phyloP scores from a whole-genome alignment of 2,888 invertebrate genomes.

The Chaetoderma sp. region DNA sequence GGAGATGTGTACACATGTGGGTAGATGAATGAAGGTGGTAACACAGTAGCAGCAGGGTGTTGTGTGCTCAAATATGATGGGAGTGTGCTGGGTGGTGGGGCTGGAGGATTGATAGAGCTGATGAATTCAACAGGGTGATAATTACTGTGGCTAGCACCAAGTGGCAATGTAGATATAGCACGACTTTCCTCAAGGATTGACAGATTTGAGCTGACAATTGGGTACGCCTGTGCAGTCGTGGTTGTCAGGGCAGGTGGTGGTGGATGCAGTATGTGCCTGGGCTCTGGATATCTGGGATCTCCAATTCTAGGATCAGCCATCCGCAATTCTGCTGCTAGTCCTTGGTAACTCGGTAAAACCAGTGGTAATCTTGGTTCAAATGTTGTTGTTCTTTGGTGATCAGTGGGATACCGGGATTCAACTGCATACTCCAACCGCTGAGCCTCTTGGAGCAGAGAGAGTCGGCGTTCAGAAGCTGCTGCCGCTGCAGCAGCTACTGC shows the following conservation, averaged over 20 bases:
- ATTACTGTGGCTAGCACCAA: slow-evolving; percentile 35
- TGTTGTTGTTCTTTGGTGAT: slow-evolving; percentile 31
- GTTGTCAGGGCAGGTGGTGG: slow-evolving; percentile 31
- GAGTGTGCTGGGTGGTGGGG: slow-evolving; percentile 45
- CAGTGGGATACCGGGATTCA: slow-evolving; percentile 36
- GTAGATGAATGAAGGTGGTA: slow-evolving; percentile 63
- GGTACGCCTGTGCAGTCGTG: slow-evolving; percentile 41
- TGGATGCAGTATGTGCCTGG: slow-evolving; percentile 41
- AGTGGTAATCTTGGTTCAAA: slow-evolving; percentile 41
- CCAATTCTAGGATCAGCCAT: slow-evolving; percentile 27
- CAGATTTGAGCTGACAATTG: slow-evolving; percentile 52
- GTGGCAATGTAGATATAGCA: slow-evolving; percentile 46
- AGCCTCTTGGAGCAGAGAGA: slow-evolving; percentile 45
- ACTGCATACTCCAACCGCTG: slow-evolving; percentile 44
- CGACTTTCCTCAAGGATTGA: slow-evolving; percentile 55
- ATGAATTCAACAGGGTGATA: slow-evolving; percentile 49
- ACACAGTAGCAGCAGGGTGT: slow-evolving; percentile 53
- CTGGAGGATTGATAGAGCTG: slow-evolving; percentile 33
- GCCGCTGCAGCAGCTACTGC: neutral
- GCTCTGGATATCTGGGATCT: slow-evolving; percentile 41
- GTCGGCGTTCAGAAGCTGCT: slow-evolving; percentile 17
- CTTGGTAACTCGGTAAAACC: slow-evolving; percentile 44
- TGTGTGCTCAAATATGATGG: slow-evolving; percentile 51
- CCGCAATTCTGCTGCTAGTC: neutral
- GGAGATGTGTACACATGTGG: slow-evolving; percentile 61